These are phyloP conservation scores for Crotalus helleri DNA, from an alignment of 2,113 vertebrate genomes.

Conservation along the genomic window DNA sequence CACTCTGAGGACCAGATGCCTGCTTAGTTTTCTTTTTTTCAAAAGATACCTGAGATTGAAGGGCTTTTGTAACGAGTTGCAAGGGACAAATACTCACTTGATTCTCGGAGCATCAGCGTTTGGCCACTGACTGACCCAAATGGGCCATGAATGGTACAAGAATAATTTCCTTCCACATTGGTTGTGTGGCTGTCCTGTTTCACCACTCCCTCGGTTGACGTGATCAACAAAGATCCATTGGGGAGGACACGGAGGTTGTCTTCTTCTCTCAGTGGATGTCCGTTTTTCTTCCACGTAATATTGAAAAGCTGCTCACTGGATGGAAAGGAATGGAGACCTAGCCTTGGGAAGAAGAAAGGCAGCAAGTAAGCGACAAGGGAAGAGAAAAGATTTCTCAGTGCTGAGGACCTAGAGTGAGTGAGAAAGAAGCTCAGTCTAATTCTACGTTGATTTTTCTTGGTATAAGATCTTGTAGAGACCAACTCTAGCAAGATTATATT, in stretches of 20 bases:
- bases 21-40: neutral
- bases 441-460: neutral
- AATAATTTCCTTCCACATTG: slow-evolving; percentile 81
- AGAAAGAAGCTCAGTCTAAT: neutral
- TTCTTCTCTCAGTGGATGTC: slow-evolving; percentile 68
- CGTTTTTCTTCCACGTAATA: slow-evolving; percentile 86
- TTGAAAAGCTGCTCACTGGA: slow-evolving; percentile 70
- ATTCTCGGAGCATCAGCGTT: slow-evolving; percentile 76
- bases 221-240: slow-evolving; percentile 83
- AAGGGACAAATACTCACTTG: slow-evolving; percentile 76
- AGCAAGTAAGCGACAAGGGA: neutral
- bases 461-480: neutral
- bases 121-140: slow-evolving; percentile 86
- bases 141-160: slow-evolving; percentile 80
- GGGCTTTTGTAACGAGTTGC: neutral
- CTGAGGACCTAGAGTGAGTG: neutral
- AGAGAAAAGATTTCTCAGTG: neutral
- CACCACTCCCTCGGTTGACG: slow-evolving; percentile 42
- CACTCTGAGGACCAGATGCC: neutral
- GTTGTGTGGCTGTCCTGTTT: slow-evolving; percentile 48
- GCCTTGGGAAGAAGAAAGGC: neutral
- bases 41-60: neutral
- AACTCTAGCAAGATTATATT: neutral
- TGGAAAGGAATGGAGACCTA: neutral
- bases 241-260: slow-evolving; percentile 72